Percentiles rank a stretch among this genome's conserved stretches.
Evolutionary conservation across 2,113 vertebrate species (phyloP).

Genomic region (Ochotona princeps): DNA sequence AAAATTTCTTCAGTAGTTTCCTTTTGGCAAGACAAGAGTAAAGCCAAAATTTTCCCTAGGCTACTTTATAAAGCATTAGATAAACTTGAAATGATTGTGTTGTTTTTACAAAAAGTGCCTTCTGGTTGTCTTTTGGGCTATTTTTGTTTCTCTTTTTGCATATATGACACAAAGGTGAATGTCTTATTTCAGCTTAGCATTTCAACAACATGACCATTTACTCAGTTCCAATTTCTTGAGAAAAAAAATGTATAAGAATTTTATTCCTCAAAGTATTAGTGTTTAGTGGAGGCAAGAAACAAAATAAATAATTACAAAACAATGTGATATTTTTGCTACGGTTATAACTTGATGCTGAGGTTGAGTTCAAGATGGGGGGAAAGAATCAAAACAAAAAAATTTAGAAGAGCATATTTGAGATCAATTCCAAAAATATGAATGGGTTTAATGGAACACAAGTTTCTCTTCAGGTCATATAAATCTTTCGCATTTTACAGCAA

Average conservation of each 20-base stretch:
- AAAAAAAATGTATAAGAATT: not conserved
- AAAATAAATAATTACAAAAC: conserved; percentile 40
- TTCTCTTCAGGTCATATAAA: too few species aligned
- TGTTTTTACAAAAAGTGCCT: conserved; percentile 76
- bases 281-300: not conserved
- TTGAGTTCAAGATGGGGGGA: not conserved
- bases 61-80: conserved; percentile 85
- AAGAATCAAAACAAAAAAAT: not conserved
- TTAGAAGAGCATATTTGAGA: not conserved
- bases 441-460: not conserved
- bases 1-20: conserved; percentile 86
- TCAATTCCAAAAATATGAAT: not conserved
- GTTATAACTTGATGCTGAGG: not conserved
- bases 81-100: conserved; percentile 79
- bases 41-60: conserved; percentile 86
- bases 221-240: conserved; percentile 35
- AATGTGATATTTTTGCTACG: not conserved
- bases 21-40: conserved; percentile 85
- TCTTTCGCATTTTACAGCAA: too few species aligned
- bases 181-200: conserved; percentile 33
- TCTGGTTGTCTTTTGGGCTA: conserved; percentile 78
- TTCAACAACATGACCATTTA: conserved; percentile 43
- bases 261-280: conserved; percentile 2
- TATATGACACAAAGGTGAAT: not conserved
- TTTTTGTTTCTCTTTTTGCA: not conserved